Evolutionary conservation across 2,797 vertebrate species (phyloP).

Genomic region (Lacerta bilineata): DNA sequence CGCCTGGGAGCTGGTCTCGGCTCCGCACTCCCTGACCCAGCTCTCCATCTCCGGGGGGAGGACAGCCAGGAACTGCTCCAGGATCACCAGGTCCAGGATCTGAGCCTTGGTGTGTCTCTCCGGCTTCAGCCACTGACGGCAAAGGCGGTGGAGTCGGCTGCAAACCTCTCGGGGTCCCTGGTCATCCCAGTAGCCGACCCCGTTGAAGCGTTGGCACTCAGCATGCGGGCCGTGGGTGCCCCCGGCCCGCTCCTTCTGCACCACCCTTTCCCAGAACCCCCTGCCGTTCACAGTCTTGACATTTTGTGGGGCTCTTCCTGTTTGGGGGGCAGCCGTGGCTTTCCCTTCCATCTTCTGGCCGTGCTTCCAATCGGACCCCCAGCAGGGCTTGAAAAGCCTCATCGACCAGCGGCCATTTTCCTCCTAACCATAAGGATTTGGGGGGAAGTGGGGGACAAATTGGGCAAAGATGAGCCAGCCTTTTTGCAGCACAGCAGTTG

Average conservation of each 20-base stretch:
- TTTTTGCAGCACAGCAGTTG: background rate
- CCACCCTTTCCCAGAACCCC: background rate
- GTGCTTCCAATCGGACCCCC: background rate
- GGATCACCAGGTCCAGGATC: background rate
- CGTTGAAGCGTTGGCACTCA: background rate
- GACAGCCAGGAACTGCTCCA: background rate
- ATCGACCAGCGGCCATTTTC: background rate
- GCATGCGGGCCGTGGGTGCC: fast-evolving
- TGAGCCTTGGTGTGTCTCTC: background rate
- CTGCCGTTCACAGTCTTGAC: background rate
- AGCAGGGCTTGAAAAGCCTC: background rate
- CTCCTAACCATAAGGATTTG: background rate
- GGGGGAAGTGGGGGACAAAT: background rate
- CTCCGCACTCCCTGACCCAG: background rate
- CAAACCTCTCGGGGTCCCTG: background rate
- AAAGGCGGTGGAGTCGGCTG: background rate
- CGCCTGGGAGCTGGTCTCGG: background rate
- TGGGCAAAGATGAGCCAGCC: background rate
- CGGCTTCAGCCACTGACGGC: background rate
- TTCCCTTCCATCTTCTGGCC: background rate
- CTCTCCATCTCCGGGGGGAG: background rate
- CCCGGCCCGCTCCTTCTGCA: background rate
- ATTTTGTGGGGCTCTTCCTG: background rate
- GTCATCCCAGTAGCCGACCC: background rate
- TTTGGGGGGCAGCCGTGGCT: background rate